These are phyloP conservation scores for Motacilla alba DNA, from an alignment of 2,113 vertebrate species.

Conservation along the genomic window DNA sequence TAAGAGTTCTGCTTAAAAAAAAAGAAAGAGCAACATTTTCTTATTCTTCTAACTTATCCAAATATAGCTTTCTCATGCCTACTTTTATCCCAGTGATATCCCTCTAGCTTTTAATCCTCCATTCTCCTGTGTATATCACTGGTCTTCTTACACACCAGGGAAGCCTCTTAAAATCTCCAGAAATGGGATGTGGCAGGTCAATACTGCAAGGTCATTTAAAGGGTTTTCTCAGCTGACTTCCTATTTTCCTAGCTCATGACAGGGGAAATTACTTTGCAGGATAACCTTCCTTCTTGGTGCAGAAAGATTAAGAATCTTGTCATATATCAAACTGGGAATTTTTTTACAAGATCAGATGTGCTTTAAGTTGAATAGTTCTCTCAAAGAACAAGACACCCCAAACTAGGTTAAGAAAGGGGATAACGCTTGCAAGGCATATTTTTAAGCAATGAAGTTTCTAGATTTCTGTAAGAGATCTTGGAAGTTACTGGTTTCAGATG, in stretches of 20 bases:
- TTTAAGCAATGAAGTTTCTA: neutral
- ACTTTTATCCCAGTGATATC: neutral
- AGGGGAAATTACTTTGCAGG: neutral
- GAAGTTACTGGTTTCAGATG: neutral
- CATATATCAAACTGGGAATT: neutral
- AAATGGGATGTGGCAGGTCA: neutral
- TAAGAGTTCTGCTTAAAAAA: neutral
- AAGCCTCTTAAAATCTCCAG: slow-evolving; percentile 15
- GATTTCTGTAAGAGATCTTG: neutral
- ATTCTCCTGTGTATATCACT: neutral
- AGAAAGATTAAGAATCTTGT: slow-evolving; percentile 12
- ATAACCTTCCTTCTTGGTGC: neutral
- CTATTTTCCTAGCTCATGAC: neutral
- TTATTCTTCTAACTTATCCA: neutral
- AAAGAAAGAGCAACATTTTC: neutral
- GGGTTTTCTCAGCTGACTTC: slow-evolving; percentile 37
- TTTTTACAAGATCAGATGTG: neutral
- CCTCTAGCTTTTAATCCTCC: neutral
- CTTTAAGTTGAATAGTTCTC: neutral
- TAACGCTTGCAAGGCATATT: neutral
- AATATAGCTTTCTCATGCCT: neutral
- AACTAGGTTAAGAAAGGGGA: neutral
- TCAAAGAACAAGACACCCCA: neutral
- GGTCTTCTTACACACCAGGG: neutral
- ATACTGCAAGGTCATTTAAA: slow-evolving; percentile 1